A percentile compares a stretch with the other conserved stretches of the same genome.
Conservation (phyloP, 2,888 invertebrate species). For the Rhimphoctona megacephalus region DNA sequence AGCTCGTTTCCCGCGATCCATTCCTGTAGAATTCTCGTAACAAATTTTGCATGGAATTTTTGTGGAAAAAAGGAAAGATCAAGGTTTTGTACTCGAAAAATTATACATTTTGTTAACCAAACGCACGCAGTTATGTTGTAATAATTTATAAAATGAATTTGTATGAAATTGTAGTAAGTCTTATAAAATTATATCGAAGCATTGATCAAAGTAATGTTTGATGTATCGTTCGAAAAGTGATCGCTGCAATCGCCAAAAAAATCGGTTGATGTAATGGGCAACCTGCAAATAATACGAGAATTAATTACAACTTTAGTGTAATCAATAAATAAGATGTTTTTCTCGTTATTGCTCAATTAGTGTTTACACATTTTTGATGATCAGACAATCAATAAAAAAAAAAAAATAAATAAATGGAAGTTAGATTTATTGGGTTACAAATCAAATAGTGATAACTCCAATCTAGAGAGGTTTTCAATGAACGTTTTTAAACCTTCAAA, state of each 20-base stretch:
- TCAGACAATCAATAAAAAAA: no score
- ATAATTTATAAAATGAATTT: not conserved
- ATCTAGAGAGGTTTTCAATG: no score
- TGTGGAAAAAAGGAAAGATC: not conserved
- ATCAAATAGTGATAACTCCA: no score
- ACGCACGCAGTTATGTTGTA: not conserved
- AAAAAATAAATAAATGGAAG: no score
- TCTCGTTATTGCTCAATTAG: not conserved
- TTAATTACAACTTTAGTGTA: not conserved
- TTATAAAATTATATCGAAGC: slow-evolving; percentile 8
- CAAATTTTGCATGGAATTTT: not conserved
- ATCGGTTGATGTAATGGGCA: slow-evolving; percentile 17
- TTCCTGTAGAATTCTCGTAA: no score
- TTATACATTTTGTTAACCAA: not conserved
- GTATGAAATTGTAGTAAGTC: not conserved
- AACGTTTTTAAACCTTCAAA: no score
- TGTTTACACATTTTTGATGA: not conserved
- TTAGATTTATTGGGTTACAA: no score
- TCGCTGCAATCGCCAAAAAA: slow-evolving; percentile 18
- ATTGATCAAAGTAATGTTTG: slow-evolving; percentile 26
- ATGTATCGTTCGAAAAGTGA: slow-evolving; percentile 28
- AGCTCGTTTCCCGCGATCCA: no score
- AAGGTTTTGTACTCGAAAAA: not conserved
- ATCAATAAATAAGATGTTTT: not conserved
- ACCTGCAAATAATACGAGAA: slow-evolving; percentile 42